Evolutionary conservation across 1,140 invertebrate species (phyloP), one percentile per base, ranked within the genome.

Genomic region (Drosophila setifemur): DNA sequence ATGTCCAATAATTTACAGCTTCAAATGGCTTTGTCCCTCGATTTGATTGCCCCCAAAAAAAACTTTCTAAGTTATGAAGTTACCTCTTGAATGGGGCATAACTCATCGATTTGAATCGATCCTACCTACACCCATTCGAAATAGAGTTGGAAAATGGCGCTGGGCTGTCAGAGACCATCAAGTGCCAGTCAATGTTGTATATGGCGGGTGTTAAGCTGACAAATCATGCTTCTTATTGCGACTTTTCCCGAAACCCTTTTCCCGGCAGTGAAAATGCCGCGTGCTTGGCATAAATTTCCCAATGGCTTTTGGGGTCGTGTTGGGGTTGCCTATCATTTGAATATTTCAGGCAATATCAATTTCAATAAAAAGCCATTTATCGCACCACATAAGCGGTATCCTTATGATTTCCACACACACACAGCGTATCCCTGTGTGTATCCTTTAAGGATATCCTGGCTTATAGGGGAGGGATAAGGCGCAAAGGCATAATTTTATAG

Each of bases 321-420:
- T n/a, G n/a, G 35, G 50, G 39, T 39, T 42, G 53, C 54, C 45
- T 23, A 54, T 69, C 76, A 82, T 86, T 74, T 82, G 66, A 81
- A 86, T 89, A 86, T 82, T 89, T 88, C 64, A 74, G 47, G 69
- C 67, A 89, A 89, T 89, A 89, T 88, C 88, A 89, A 88, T 89
- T 89, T 88, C 83, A 89, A 89, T 89, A 88, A 89, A 89, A 89
- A 89, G 70, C 77, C 81, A 89, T 89, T 89, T 89, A 86, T 83
- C 76, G 88, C 79, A 88, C 87, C 78, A 78, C 83, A 89, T 88
- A 87, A 87, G 82, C 66, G 37, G 69, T 33, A 48, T 37, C 60
- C 52, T 40, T 12, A 35, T 47, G 50, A 68, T 75, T 79, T 76
- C 16, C 26, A 47, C 45, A 5, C 47, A 33, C 14, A 25, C 12